Evolutionary conservation across 1,140 invertebrate genomes (phyloP), one percentile per base, ranked within the genome.

Genomic region (Antheraea mylitta): DNA sequence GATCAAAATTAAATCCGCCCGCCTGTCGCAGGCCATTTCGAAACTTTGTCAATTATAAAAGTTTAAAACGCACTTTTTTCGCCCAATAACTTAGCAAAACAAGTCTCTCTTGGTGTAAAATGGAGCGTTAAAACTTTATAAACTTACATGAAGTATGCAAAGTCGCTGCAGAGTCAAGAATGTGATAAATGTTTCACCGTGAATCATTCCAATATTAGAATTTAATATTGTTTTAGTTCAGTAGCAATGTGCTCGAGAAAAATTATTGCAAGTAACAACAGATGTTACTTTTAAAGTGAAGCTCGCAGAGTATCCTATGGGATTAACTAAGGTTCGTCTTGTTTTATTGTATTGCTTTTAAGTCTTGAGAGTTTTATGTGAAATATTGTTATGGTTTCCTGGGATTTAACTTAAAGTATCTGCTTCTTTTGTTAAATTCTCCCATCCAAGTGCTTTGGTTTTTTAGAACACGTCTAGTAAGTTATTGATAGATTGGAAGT

Each of bases 11-110:
- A 71, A 71, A 68, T 71, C 66, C 64, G 67, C 60, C 66, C 42
- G 22, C 42, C 42, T 42, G 38, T 18, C 63, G 13, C 30, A n/a
- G 19, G 18, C 58, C 66, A 60, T 48, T 62, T 22, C 22, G 16
- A 68, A 72, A 72, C 67, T 72, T 72, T 63, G 45, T 58, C 67
- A 72, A 72, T 72, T 72, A 72, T 69, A 72, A 72, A 72, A 72
- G 67, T 72, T 72, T 58, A 45, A 68, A 72, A 64, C 65, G 58
- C 68, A 68, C 45, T 53, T 72, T 72, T 71, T 72, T 59, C 67
- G 9, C 38, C 66, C 58, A 45, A 59, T 64, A 53, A 18, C 58
- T 58, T 48, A 42, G 61, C 66, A 68, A 72, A 72, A 63, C 64
- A 70, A 60, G 59, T n/a, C 58, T 38, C 42, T 66, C 30, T 65